Evolutionary conservation across 2,113 vertebrate species (phyloP), one percentile per base, ranked within the genome.

Genomic region (Anguilla japonica): DNA sequence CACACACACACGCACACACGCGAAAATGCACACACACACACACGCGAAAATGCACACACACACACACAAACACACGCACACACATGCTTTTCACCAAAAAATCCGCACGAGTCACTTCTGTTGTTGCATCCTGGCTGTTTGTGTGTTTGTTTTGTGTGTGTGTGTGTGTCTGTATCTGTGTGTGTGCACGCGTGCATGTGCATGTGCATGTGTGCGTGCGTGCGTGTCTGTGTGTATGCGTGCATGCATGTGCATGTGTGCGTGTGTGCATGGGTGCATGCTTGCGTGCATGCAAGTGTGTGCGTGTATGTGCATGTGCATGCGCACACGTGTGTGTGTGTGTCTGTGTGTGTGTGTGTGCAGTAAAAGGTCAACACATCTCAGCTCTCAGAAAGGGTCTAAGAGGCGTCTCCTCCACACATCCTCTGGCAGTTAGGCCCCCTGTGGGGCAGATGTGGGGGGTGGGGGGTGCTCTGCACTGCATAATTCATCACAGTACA

Each of bases 131-230:
- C 50, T 56, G 26, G 9, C 20, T 50, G 3, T 82, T 16, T n/a
- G 26, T 82, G 3, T 46, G 34, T 40, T 13, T 22, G 40, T 15
- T 40, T n/a, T n/a, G n/a, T 43, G 3, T 1, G 11, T 41, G 82
- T 83, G 53, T 39, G 50, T 39, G 56, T 13, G n/a, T 63, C 53
- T 83, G 43, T 83, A 43, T n/a, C 11, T 83, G 43, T 46, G 43
- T 83, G 41, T 18, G 56, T 60, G 56, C 18, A 14, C 14, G 40
- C 50, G 0, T 87, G 89, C 91, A 90, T 90, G 89, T 90, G 89
- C 89, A 88, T 89, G 86, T 81, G 80, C 22, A 86, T 86, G 85
- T 40, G 91, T 85, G 89, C 84, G 88, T 89, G 18, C 8, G 8
- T 26, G 16, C 2, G n/a, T n/a, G n/a, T n/a, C n/a, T n/a, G n/a